These are phyloP conservation scores for Drosophila pectinifera DNA, from an alignment of 1,140 invertebrate genomes.

Conservation along the genomic window DNA sequence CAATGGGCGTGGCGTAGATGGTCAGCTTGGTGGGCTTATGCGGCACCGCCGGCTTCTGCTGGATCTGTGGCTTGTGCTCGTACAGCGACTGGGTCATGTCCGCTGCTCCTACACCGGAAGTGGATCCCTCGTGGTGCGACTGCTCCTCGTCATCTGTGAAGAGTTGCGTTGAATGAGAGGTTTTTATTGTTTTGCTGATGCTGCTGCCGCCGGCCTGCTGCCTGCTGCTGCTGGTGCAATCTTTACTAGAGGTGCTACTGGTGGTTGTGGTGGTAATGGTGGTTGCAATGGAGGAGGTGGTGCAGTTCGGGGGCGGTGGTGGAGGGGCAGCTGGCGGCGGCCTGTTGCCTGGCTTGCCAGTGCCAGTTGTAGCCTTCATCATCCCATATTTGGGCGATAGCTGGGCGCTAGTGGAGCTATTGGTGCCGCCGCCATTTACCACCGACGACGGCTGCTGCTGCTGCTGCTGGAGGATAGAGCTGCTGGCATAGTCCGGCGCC, in stretches of 20 bases:
- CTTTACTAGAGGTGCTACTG: conserved; percentile 36
- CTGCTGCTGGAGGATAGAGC: conserved; percentile 51
- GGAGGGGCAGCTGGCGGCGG: conserved; percentile 80
- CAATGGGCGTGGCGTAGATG: conserved; percentile 87
- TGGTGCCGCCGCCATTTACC: conserved; percentile 27
- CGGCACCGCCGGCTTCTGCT: conserved; percentile 86
- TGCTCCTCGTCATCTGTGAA: conserved; percentile 76
- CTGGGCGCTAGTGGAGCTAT: conserved; percentile 40
- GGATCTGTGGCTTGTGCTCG: conserved; percentile 41
- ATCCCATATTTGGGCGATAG: conserved; percentile 80
- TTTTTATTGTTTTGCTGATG: conserved; percentile 61
- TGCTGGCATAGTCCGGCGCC: conserved; percentile 85
- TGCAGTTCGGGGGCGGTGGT: conserved; percentile 74
- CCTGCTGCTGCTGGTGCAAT: conserved; percentile 44
- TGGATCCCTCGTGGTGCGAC: conserved; percentile 23
- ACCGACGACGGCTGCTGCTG: conserved; percentile 51
- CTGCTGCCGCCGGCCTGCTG: conserved; percentile 29
- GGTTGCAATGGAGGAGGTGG: conserved; percentile 41
- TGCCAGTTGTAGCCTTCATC: conserved; percentile 32
- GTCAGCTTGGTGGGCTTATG: conserved; percentile 87
- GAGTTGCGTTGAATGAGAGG: conserved; percentile 84
- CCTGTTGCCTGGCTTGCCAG: conserved; percentile 59
- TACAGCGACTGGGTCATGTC: conserved; percentile 80
- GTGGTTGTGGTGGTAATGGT: conserved; percentile 36
- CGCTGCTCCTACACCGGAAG: conserved; percentile 17